A percentile compares a stretch with the other conserved stretches of the same genome.
phyloP scores from a whole-genome alignment of 2,888 invertebrate species.

The Chrysopilus asiliformis region DNA sequence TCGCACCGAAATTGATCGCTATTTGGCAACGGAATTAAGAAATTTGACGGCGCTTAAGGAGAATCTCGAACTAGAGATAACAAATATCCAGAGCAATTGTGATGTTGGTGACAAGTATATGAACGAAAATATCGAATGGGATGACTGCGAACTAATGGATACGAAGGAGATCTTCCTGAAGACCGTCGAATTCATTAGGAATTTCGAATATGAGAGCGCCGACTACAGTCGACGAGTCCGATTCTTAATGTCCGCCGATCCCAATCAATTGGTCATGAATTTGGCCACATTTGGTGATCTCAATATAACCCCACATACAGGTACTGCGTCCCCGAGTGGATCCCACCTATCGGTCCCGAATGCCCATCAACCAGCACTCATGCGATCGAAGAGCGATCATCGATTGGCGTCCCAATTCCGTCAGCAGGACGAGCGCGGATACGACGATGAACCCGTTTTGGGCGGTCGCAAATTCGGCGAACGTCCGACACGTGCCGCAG shows the following conservation, averaged over 20 bases:
- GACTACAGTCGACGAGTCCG: constrained; percentile 77
- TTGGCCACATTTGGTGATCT: constrained; percentile 83
- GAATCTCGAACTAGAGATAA: constrained; percentile 86
- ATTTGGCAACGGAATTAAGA: constrained; percentile 75
- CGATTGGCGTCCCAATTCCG: constrained; percentile 78
- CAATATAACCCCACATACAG: constrained; percentile 54
- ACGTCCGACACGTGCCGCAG: constrained; percentile 29
- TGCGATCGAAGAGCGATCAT: constrained; percentile 89
- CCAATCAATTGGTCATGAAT: constrained; percentile 78
- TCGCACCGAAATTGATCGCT: constrained; percentile 82
- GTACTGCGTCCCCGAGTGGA: constrained; percentile 34
- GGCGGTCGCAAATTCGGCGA: constrained; percentile 70
- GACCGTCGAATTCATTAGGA: constrained; percentile 88
- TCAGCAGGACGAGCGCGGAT: constrained; percentile 64
- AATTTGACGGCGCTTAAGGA: constrained; percentile 78
- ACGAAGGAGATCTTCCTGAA: constrained; percentile 93
- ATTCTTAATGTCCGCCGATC: constrained; percentile 81
- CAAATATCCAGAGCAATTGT: constrained; percentile 92
- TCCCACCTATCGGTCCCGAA: constrained; percentile 46
- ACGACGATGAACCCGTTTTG: constrained; percentile 54
- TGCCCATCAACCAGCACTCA: constrained; percentile 58
- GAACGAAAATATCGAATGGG: constrained; percentile 80
- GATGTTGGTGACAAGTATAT: constrained; percentile 92
- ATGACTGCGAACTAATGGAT: constrained; percentile 84
- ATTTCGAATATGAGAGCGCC: constrained; percentile 86